Evolutionary conservation across 2,113 vertebrate species (phyloP).

Genomic region (Eira barbara): DNA sequence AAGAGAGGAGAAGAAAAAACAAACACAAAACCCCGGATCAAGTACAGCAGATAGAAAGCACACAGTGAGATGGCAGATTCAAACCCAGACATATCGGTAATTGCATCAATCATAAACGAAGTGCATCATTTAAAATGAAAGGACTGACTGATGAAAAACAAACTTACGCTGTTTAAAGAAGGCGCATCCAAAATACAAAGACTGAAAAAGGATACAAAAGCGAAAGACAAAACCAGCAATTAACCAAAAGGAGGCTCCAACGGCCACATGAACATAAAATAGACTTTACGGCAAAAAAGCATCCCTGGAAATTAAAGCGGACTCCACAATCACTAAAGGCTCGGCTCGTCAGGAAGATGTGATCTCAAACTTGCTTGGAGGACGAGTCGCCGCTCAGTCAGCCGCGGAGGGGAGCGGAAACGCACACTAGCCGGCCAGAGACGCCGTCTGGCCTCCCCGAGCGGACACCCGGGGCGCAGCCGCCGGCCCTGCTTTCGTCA

Average conservation of each 20-base stretch:
- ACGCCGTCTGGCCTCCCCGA: accelerated
- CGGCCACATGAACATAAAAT: neutral
- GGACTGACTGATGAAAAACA: neutral
- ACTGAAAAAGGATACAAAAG: neutral
- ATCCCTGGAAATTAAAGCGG: neutral
- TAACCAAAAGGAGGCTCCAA: neutral
- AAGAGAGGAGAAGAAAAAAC: neutral
- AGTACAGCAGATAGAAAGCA: neutral
- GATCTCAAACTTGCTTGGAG: neutral
- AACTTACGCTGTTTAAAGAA: neutral
- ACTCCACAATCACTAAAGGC: no score
- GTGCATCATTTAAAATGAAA: neutral
- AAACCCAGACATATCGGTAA: neutral
- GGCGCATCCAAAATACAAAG: neutral
- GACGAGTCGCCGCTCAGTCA: neutral
- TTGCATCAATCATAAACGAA: neutral
- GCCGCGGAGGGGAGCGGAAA: neutral
- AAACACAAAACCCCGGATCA: neutral
- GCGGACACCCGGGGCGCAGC: neutral
- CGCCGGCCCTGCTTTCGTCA: neutral
- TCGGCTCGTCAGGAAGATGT: neutral
- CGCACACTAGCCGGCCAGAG: neutral
- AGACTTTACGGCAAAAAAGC: neutral
- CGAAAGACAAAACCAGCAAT: neutral
- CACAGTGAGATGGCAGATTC: neutral